Base-by-base conservation (phyloP, 2,797 vertebrate genomes). In the Danio albolineatus region DNA sequence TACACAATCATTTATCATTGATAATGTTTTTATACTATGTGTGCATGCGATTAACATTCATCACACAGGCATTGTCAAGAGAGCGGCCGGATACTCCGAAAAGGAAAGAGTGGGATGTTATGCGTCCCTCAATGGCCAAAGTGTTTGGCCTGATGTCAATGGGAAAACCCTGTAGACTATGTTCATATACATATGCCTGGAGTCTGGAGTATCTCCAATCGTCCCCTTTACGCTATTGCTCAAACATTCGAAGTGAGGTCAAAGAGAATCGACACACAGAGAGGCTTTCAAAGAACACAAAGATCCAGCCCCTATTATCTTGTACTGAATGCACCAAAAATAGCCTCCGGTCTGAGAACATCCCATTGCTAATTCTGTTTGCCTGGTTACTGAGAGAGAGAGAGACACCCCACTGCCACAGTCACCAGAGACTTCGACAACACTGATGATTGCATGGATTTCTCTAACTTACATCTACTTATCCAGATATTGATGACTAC, bases 201-300 rank as follows among this genome's bases (percentile, higher is more conserved):
- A 72, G 80, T 85, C n/a, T 80, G 43, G 60, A 80, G 83, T 36
- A 73, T 62, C 62, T 66, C 78, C 78, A 72, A 8, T 14, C 82
- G 84, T 88, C 84, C 56, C 56, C 54, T 59, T 28, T 76, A 62
- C n/a, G 39, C 75, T 86, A 21, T 53, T 39, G 44, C 54, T 70
- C 57, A 71, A 62, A 51, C 56, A 51, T n/a, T 60, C 49, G 1
- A 13, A 62, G 57, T 41, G 56, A 64, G 69, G 70, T 64, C 54
- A 69, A 41, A 70, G 53, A 41, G 41, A 51, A 44, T 51, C 66
- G n/a, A 59, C 66, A 82, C 61, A 51, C 17, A 78, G 53, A 69
- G 39, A 57, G n/a, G 36, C 41, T 53, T 66, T 67, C 72, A 74
- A 60, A 74, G 49, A 59, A 75, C 54, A 81, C 61, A 81, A 56